A percentile compares a stretch with the other conserved stretches of the same genome.
Conservation (phyloP, 1,140 invertebrate genomes). For the Mactra quadrangularis region DNA sequence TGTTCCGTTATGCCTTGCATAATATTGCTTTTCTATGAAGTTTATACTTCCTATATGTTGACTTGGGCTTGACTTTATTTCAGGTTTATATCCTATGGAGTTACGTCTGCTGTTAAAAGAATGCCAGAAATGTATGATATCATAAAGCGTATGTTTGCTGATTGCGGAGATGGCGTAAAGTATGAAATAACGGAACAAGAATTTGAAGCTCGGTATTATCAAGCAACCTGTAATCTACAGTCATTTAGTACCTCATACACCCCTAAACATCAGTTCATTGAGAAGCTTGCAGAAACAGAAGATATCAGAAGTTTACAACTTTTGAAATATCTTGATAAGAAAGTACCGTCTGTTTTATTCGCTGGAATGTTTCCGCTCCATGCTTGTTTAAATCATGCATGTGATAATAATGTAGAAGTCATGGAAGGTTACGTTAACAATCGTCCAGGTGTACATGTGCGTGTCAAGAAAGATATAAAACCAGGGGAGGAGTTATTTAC, state of each 20-base stretch:
- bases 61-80: no score
- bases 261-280: conserved; percentile 75
- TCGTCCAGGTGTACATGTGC: conserved; percentile 74
- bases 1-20: no score
- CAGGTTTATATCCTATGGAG: conserved; percentile 79
- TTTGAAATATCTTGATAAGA: conserved; percentile 70
- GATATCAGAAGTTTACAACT: conserved; percentile 61
- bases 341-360: conserved; percentile 69
- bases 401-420: conserved; percentile 79
- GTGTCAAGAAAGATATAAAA: conserved; percentile 73
- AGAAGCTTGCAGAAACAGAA: conserved; percentile 64
- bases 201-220: conserved; percentile 78
- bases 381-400: conserved; percentile 80
- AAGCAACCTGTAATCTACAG: conserved; percentile 80
- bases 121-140: conserved; percentile 73
- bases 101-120: conserved; percentile 64
- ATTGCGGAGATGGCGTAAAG: conserved; percentile 69
- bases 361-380: conserved; percentile 80
- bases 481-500: conserved; percentile 77
- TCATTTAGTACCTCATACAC: conserved; percentile 74
- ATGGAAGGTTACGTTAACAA: conserved; percentile 71
- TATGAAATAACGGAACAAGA: conserved; percentile 75
- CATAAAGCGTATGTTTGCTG: conserved; percentile 71
- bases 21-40: no score
- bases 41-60: no score